phyloP scores from a whole-genome alignment of 1,140 invertebrate species.

The Augochlora pura region DNA sequence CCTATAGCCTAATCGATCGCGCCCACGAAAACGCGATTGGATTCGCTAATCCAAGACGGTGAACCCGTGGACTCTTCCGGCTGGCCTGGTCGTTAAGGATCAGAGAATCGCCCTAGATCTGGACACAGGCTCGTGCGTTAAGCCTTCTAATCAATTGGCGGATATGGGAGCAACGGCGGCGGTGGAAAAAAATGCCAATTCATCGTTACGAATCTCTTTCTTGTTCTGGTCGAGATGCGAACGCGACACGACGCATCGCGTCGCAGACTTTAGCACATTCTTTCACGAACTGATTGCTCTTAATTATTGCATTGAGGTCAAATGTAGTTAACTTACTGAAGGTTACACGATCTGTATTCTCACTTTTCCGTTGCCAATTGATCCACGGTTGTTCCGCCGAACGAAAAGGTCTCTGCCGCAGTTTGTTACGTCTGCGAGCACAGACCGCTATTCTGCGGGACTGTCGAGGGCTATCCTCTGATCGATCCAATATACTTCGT shows the following conservation, averaged over 20 bases:
- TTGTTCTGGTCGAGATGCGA: neutral
- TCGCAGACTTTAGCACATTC: constrained; percentile 51
- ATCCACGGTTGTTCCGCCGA: constrained; percentile 35
- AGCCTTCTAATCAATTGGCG: constrained; percentile 53
- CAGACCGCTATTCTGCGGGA: too few relatives aligned
- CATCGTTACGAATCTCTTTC: constrained; percentile 42
- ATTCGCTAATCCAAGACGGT: neutral
- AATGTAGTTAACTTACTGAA: constrained; percentile 69
- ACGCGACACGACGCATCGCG: neutral
- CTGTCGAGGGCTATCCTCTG: too few relatives aligned
- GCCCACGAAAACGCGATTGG: neutral
- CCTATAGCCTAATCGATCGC: neutral
- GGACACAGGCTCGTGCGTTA: neutral
- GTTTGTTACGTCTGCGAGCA: neutral
- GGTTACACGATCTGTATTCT: constrained; percentile 48
- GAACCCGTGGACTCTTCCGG: neutral
- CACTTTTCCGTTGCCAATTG: constrained; percentile 45
- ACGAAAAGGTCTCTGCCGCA: constrained; percentile 11
- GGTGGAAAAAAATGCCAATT: constrained; percentile 52
- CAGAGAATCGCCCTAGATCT: constrained; percentile 36
- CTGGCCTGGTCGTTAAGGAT: constrained; percentile 1
- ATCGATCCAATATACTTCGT: too few relatives aligned
- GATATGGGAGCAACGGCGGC: constrained; percentile 44
- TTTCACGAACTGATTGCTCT: constrained; percentile 69
- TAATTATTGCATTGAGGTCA: constrained; percentile 74